Base-by-base conservation (phyloP, 2,113 vertebrate genomes). In the Sinocyclocheilus anophthalmus region DNA sequence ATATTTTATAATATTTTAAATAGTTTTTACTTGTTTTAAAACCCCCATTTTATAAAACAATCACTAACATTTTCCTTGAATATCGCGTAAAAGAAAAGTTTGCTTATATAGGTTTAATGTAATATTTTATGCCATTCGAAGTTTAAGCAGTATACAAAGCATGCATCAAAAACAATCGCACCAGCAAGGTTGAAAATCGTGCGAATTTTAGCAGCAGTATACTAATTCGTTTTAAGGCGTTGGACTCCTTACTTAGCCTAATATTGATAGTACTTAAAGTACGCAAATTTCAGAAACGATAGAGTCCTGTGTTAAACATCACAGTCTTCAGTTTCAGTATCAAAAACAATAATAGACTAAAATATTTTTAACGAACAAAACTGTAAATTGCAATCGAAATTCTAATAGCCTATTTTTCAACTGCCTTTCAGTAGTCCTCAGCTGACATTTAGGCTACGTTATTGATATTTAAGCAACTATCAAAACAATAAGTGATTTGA, bases 381-480 rank as follows among this genome's bases (percentile, higher is more conserved):
- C 13, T 45, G 1, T 42, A 45, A 16, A 63, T 39, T 42, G 55
- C 55, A 13, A 63, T 80, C 12, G 76, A 77, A 77, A 78, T 57
- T 77, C 2, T 18, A 20, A n/a, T 10, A 16, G 63, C 4, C 1
- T 33, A 16, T 6, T 69, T 69, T 18, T 30, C 45, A 18, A 16
- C 14, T 18, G 14, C 24, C 63, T 12, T 26, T 67, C 61, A 0
- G 14, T 7, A 7, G 63, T 30, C 30, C 16, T 69, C 30, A 18
- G 26, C 53, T 61, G 55, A 80, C 77, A 61, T 30, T 57, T 8
- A 42, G 6, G 39, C 39, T 42, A 57, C 5, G 5, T 50, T 45
- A 67, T 48, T 67, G 7, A 81, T 81, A 73, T 55, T 84, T 73
- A 59, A 59, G 55, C 55, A 63, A 61, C 12, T 55, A 55, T 39